Conservation (phyloP, 2,888 invertebrate species). For the Tridacna gigas region DNA sequence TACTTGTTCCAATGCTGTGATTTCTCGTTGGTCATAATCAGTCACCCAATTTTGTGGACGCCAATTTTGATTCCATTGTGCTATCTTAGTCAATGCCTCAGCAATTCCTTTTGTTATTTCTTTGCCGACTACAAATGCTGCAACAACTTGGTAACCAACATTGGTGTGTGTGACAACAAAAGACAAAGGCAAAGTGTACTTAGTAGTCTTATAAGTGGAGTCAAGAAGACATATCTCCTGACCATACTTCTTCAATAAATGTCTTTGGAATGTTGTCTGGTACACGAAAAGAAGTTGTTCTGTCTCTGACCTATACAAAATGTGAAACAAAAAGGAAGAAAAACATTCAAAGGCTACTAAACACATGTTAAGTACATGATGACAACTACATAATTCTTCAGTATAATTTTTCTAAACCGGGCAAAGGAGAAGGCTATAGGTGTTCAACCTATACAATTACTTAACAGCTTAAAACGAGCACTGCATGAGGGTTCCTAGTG, state of each 20-base stretch:
- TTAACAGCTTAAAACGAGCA: no score
- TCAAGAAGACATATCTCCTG: slow-evolving; percentile 6
- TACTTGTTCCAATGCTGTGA: slow-evolving; percentile 22
- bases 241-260: slow-evolving; percentile 1
- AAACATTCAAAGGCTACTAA: no score
- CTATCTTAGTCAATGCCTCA: slow-evolving; percentile 9
- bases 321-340: no score
- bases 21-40: slow-evolving; percentile 31
- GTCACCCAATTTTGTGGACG: slow-evolving; percentile 2
- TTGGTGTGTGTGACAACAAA: slow-evolving; percentile 10
- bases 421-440: no score
- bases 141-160: slow-evolving; percentile 16
- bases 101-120: slow-evolving; percentile 12
- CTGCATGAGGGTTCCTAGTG: no score
- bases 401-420: no score
- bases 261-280: slow-evolving; percentile 13
- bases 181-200: slow-evolving; percentile 5
- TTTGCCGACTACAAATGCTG: slow-evolving; percentile 15
- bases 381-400: no score
- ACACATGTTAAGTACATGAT: no score
- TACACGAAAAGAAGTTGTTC: slow-evolving; percentile 5
- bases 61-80: slow-evolving; percentile 8
- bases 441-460: no score
- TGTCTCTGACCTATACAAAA: not conserved
- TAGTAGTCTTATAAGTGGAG: slow-evolving; percentile 17